Evolutionary conservation across 1,140 invertebrate genomes (phyloP), one percentile per base, ranked within the genome.

Genomic region (Probaryconus sp.): DNA sequence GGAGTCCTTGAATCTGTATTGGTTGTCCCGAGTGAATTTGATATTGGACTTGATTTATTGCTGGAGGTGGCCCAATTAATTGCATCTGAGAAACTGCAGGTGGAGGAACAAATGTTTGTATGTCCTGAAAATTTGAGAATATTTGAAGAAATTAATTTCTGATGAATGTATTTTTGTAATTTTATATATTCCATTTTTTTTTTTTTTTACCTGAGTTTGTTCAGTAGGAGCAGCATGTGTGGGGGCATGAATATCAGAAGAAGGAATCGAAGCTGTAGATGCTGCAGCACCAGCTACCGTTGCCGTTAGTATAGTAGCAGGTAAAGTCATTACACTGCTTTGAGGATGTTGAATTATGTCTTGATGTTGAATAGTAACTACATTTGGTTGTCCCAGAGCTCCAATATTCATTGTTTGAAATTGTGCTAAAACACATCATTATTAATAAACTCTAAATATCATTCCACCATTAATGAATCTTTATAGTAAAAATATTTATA

Each of bases 321-420:
- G 87, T 24, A 87, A 67, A 10, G 82, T 84, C 33, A 88, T 85
- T 3, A 87, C 85, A 50, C 76, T 87, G 71, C 85, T 88, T 75
- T 86, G 85, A 10, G 85, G 79, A 81, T 88, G 86, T 47, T 87
- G 86, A 40, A 87, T 87, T 53, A 88, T 84, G 79, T 88, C 86
- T 84, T 88, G 87, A 80, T 88, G 87, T 63, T 87, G 86, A 70
- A 88, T 87, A 28, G 87, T 86, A 56, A 88, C 85, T 31, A 88
- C 80, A 63, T 87, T 88, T 42, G 85, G 84, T 76, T 88, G 87
- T 21, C 80, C 84, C 18, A 88, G 71, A 51, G 84, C 79, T 51
- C 87, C 87, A 47, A 89, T 87, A 60, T 87, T 88, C 85, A 89
- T 87, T 13, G 87, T 86, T 83, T 89, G 87, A 58, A 88, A 88